Evolutionary conservation across 2,888 invertebrate species (phyloP), one percentile per base, ranked within the genome.

Genomic region (Odontocolon sp.): DNA sequence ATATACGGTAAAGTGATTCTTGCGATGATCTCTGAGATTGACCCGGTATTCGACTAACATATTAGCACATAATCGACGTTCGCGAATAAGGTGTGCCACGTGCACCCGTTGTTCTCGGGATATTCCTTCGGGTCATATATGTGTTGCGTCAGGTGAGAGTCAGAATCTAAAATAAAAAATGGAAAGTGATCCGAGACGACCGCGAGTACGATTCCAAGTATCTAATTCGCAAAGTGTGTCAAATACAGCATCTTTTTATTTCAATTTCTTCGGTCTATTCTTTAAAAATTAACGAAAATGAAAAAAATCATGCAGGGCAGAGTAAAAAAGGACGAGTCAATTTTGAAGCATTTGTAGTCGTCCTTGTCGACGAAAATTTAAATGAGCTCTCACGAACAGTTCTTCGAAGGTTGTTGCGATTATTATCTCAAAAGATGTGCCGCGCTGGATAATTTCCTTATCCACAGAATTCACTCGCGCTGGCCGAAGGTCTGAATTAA

Each of bases 1-100:
- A n/a, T n/a, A n/a, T n/a, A n/a, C n/a, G n/a, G n/a, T 42, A 68
- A 45, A 54, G 47, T 52, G 42, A 9, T 28, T 38, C 23, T 18
- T 14, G 50, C 33, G 33, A 63, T 71, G 33, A 57, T 56, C 31
- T 63, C 3, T 11, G 57, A 31, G 47, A 64, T 64, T 57, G 47
- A 61, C 66, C 63, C 67, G 76, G 67, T 61, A 72, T 77, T 72
- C 26, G 40, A 31, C 42, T 47, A 61, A 31, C 54, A 54, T 61
- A 75, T 78, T 78, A 75, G 66, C 75, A 75, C 72, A 78, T 75
- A 78, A 80, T 78, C 72, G 59, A 71, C 26, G 16, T 21, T 69
- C 68, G 33, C 9, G 40, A 16, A 21, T 59, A 52, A 70, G 79
- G 77, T 77, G 73, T 71, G 77, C 52, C 73, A 45, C 61, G 42